Evolutionary conservation across 1,140 invertebrate genomes (phyloP), one percentile per base, ranked within the genome.

Genomic region (Apis florea): DNA sequence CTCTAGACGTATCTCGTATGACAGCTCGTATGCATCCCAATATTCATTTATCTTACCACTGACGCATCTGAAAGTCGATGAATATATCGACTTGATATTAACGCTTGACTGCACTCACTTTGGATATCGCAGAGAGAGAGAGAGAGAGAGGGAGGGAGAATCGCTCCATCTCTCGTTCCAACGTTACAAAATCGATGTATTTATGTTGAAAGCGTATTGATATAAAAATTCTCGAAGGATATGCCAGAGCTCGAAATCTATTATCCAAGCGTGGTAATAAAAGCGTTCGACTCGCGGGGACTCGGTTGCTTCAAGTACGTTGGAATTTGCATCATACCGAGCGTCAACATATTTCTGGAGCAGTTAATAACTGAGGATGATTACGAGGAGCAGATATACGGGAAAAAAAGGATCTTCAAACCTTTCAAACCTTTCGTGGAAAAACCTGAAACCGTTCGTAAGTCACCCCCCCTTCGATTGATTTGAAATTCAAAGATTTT

Each of bases 231-330:
- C 17, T 82, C 76, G 74, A 76, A 95, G 95, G 91, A 94, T 87
- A 80, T 95, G 90, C 85, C 92, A 79, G 79, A 91, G 47, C 87
- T 93, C 15, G 90, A 94, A 63, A 89, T 93, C 53, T 94, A 94
- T 76, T 94, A 93, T 66, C 94, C 95, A 51, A 91, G 94, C 31
- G 88, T 96, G 19, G 93, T 89, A 12, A 93, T 96, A 74, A 94
- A 94, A 88, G 90, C 95, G n/a, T 95, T 94, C 80, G 95, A 96
- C 82, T 94, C 94, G n/a, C 93, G 94, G 74, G 94, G 94, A 75
- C 95, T 95, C 83, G 95, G 95, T 26, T 93, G 94, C 77, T 94
- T 94, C 74, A 90, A 94, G 31, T 95, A 94, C 79, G 90, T 92
- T 15, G 95, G 95, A 12, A 92, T 94, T 19, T 94, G 94, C 83